phyloP scores from a whole-genome alignment of 1,140 invertebrate genomes.

The Leptonema lineaticorne region DNA sequence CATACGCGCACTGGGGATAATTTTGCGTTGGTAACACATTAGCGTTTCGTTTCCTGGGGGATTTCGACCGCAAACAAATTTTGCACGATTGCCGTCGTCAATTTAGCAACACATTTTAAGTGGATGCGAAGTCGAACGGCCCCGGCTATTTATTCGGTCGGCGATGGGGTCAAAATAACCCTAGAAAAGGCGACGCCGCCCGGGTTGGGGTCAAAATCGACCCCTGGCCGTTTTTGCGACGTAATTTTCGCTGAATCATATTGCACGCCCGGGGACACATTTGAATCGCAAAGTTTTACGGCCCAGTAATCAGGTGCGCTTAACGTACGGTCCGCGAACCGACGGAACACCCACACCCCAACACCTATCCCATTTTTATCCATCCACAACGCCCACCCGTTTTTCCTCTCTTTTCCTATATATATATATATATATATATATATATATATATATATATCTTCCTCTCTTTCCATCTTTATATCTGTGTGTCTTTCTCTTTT shows the following conservation, averaged over 20 bases:
- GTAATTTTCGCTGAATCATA: slow-evolving; percentile 23
- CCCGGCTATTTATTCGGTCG: slow-evolving; percentile 13
- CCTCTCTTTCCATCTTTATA: too few relatives aligned
- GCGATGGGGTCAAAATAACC: not conserved
- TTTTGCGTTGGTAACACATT: not conserved
- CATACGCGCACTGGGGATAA: not conserved
- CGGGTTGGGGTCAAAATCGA: not conserved
- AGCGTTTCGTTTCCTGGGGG: not conserved
- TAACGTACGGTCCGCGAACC: not conserved
- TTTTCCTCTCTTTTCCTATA: too few relatives aligned
- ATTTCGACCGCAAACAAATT: slow-evolving; percentile 1
- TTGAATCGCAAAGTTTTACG: slow-evolving; percentile 27
- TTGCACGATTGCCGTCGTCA: slow-evolving; percentile 9
- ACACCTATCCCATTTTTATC: too few relatives aligned
- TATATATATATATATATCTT: too few relatives aligned
- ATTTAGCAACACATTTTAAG: too few relatives aligned
- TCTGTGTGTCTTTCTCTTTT: too few relatives aligned
- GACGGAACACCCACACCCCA: too few relatives aligned
- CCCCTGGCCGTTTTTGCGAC: slow-evolving; percentile 13
- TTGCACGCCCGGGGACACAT: slow-evolving; percentile 10
- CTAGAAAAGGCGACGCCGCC: not conserved
- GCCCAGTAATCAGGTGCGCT: slow-evolving; percentile 14
- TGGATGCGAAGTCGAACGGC: too few relatives aligned
- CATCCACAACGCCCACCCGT: too few relatives aligned
- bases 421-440: too few relatives aligned